phyloP scores from a whole-genome alignment of 2,113 vertebrate genomes.

The Tenrec ecaudatus region DNA sequence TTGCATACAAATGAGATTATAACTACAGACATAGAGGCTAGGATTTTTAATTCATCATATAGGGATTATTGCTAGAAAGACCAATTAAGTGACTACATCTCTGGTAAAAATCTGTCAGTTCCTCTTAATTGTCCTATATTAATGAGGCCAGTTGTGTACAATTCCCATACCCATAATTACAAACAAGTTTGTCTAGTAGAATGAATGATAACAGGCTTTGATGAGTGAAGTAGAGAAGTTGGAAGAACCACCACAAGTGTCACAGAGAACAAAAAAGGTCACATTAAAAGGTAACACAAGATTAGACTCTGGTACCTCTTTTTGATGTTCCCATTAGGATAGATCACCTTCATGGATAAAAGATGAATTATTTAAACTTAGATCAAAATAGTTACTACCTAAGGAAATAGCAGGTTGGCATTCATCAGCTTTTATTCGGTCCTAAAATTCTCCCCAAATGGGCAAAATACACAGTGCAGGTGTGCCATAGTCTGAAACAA shows the following conservation, averaged over 20 bases:
- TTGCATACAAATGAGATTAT: too few species aligned
- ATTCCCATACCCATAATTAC: neutral
- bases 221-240: neutral
- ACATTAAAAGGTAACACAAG: too few species aligned
- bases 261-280: neutral
- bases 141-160: too few species aligned
- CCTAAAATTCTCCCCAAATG: neutral
- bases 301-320: neutral
- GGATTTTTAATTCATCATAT: too few species aligned
- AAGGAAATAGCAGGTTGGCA: neutral
- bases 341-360: neutral
- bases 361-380: neutral
- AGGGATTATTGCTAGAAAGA: too few species aligned
- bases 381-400: neutral
- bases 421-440: neutral
- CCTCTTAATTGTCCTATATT: too few species aligned
- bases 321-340: neutral
- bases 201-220: neutral
- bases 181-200: neutral
- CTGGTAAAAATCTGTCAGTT: too few species aligned
- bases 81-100: too few species aligned
- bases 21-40: too few species aligned
- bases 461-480: neutral
- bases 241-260: neutral
- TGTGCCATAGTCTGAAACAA: neutral